A percentile compares a stretch with the other conserved stretches of the same genome.
Conservation (phyloP, 2,888 invertebrate genomes). For the Pardosa pseudoannulata region DNA sequence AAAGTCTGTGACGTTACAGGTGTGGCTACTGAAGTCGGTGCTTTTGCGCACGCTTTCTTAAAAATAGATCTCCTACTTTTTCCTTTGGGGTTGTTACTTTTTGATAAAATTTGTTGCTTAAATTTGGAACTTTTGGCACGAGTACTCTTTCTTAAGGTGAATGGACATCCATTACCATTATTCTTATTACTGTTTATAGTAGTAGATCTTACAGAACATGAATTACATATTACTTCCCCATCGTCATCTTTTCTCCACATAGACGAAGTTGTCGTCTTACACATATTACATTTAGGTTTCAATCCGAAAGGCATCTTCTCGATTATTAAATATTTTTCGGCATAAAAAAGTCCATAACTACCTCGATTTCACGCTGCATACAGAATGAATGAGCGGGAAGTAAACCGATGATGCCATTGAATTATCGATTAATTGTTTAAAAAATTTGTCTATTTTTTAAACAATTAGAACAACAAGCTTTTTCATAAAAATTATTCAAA, state of each 20-base stretch:
- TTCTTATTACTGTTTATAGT: constrained; percentile 43
- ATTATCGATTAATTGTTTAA: too few species aligned
- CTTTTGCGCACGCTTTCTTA: constrained; percentile 85
- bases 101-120: constrained; percentile 68
- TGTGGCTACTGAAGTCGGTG: constrained; percentile 88
- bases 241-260: constrained; percentile 87
- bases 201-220: constrained; percentile 79
- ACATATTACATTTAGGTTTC: constrained; percentile 84
- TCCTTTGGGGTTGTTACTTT: constrained; percentile 80
- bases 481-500: too few species aligned
- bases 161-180: constrained; percentile 30
- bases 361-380: background rate
- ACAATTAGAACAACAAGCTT: too few species aligned
- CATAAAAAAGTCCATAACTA: background rate
- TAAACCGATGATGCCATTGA: too few species aligned
- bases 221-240: constrained; percentile 85
- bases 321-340: background rate
- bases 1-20: constrained; percentile 88
- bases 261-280: constrained; percentile 83
- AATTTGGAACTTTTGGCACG: constrained; percentile 73
- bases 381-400: too few species aligned
- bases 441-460: too few species aligned
- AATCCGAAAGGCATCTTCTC: constrained; percentile 79
- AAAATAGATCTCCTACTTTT: constrained; percentile 87
- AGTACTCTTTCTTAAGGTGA: constrained; percentile 73